Conservation (phyloP, 64 coral and sea anemone genomes). For the Pocillopora damicornis region DNA sequence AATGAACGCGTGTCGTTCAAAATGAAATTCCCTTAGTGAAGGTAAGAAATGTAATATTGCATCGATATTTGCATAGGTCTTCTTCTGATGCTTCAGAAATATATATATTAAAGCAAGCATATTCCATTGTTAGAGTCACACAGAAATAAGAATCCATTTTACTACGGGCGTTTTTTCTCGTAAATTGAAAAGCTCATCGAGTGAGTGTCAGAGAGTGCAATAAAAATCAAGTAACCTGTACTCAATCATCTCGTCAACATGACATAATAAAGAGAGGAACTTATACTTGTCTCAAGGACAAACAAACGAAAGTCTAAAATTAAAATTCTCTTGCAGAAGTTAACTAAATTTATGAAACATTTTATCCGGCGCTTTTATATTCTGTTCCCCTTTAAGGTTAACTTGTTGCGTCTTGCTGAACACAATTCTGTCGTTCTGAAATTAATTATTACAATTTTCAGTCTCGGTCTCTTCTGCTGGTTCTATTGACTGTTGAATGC, state of each 20-base stretch:
- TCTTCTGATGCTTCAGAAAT: background rate
- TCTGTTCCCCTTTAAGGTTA: background rate
- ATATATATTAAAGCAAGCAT: background rate
- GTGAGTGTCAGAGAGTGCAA: background rate
- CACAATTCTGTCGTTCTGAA: background rate
- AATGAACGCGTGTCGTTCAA: background rate
- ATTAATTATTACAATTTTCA: background rate
- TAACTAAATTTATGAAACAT: background rate
- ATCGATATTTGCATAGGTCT: background rate
- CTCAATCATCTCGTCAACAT: background rate
- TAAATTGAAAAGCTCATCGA: background rate
- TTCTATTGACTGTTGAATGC: slow-evolving; percentile 25
- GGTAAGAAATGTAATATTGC: slow-evolving; percentile 7
- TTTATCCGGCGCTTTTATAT: background rate
- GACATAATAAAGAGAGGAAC: background rate
- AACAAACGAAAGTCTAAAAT: background rate
- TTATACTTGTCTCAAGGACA: background rate
- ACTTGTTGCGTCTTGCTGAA: background rate
- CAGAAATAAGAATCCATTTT: background rate
- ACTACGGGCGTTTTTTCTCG: background rate
- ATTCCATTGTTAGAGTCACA: background rate
- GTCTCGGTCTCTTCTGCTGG: background rate
- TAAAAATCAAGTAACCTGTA: background rate
- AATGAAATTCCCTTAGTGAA: background rate
- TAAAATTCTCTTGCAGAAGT: background rate